Evolutionary conservation across 2,113 vertebrate genomes (phyloP), one percentile per base, ranked within the genome.

Genomic region (Odobenus rosmarus): DNA sequence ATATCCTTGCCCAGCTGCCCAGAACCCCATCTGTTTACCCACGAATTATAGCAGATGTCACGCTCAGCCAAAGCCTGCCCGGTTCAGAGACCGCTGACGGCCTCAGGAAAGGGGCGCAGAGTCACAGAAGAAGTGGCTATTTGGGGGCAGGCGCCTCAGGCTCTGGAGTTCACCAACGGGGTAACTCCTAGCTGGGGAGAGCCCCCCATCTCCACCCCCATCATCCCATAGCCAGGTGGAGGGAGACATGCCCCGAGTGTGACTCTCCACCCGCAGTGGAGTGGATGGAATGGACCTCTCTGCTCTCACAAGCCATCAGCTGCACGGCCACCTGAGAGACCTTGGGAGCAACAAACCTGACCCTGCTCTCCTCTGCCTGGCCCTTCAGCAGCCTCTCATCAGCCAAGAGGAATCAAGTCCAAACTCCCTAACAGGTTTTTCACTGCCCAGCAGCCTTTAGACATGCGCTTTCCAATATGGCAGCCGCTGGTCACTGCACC

Each of bases 91-190:
- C 69, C 28, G 1, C 51, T 2, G 11, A 5, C 14, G 3, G 11
- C 21, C 36, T 5, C 4, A 1, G 51, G 9, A 24, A n/a, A 39
- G 23, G 13, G 62, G 86, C 19, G 10, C 76, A 1, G 81, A 72
- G 57, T 11, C 57, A 24, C 74, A 8, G 0, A 61, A 82, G 49
- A 9, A 33, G 88, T 6, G 21, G 64, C 67, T 55, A 42, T 19
- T 13, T 24, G 51, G 1, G 53, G 18, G 21, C 2, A 0, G 7
- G 49, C 31, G 15, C 16, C 80, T 39, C 2, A 2, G 13, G 64
- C 53, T 9, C 83, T 18, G 15, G 23, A 4, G 28, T 53, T 49
- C 28, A 19, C 46, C 36, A 71, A 7, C 36, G 23, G n/a, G 33
- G 7, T 18, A 26, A 42, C 23, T n/a, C 23, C 42, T 53, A 11